Evolutionary conservation across 2,888 invertebrate genomes (phyloP), one percentile per base, ranked within the genome.

Genomic region (Julus scandinavius): DNA sequence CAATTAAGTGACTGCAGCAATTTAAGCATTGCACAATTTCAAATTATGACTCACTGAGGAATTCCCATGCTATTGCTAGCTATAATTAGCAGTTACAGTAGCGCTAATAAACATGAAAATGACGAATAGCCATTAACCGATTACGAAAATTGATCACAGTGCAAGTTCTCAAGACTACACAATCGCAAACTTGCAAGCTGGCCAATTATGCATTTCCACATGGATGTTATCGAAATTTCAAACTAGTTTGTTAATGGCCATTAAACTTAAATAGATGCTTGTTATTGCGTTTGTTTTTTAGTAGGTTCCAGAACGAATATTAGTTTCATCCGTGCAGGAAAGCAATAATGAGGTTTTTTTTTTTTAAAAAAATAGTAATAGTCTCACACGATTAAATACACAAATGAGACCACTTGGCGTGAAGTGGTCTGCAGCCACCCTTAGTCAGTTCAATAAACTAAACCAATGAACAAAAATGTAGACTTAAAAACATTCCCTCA

Each of bases 141-240:
- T 72, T 72, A 72, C n/a, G 29, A 72, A 72, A 72, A 29, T 29
- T 72, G 72, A 72, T 72, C n/a, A 20, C 11, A 29, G 72, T 29
- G 29, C n/a, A 58, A 63, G 72, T 72, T 72, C 72, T 11, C 72
- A 72, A n/a, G 72, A 72, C 72, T 17, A 17, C 72, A 72, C 20
- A 29, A 72, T 29, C 13, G 72, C 29, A 72, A 72, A 72, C 20
- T 13, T 29, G n/a, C 29, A 29, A 72, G 72, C 72, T 11, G 2
- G 29, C 29, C 72, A 72, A 72, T 72, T 72, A 72, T 5, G 29
- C 72, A 72, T 72, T 72, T 72, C n/a, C 72, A 72, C 72, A 72
- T 72, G 72, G 72, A 72, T 11, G 29, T 72, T 72, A 72, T 72
- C 72, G 29, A 6, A 11, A 72, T 72, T 72, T 11, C 7, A 29